Conservation (phyloP, 1,140 invertebrate species). For the Drosophila sucinea region DNA sequence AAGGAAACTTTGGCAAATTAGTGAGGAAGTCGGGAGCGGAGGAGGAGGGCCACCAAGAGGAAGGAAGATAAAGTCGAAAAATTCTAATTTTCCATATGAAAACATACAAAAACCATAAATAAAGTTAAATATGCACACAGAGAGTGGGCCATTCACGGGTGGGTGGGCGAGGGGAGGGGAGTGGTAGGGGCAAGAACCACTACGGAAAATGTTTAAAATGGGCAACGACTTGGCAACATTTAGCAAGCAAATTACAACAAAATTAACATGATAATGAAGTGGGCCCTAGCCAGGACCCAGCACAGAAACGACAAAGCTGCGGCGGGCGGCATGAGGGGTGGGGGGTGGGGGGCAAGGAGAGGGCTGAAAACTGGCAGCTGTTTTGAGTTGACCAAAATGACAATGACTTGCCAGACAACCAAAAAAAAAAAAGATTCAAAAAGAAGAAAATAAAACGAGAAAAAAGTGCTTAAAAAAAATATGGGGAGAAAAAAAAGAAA, state of each 20-base stretch:
- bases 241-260: constrained; percentile 82
- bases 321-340: background rate
- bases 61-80: constrained; percentile 53
- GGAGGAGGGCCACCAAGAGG: background rate
- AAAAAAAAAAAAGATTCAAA: constrained; percentile 4
- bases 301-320: background rate
- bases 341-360: background rate
- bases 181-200: constrained; percentile 18
- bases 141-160: background rate
- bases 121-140: constrained; percentile 72
- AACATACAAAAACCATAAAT: constrained; percentile 75
- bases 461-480: constrained; percentile 54
- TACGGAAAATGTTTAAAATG: constrained; percentile 69
- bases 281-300: constrained; percentile 28
- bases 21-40: constrained; percentile 9
- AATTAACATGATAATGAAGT: constrained; percentile 82
- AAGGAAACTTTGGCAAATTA: constrained; percentile 79
- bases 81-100: constrained; percentile 80
- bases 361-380: constrained; percentile 69
- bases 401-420: constrained; percentile 68
- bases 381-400: constrained; percentile 76
- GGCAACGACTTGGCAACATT: constrained; percentile 77
- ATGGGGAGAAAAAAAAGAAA: constrained; percentile 34
- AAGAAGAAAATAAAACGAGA: constrained; percentile 21
- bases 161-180: background rate